A percentile compares a stretch with the other conserved stretches of the same genome.
Evolutionary conservation across 2,113 vertebrate species (phyloP).

Genomic region (Brachypteracias leptosomus): DNA sequence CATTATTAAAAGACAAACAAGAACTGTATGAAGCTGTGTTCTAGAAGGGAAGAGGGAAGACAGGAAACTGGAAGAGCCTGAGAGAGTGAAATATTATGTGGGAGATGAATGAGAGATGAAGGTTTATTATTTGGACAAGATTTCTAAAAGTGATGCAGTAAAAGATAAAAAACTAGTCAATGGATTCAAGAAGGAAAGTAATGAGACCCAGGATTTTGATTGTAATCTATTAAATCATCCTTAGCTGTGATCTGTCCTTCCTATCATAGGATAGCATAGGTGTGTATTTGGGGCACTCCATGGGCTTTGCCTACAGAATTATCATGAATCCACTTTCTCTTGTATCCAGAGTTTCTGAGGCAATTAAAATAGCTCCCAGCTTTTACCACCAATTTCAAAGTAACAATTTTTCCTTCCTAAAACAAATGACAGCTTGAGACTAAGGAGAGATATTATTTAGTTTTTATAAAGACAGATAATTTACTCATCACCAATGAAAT

Average conservation of each 20-base stretch:
- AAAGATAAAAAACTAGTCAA: neutral
- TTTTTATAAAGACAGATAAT: neutral
- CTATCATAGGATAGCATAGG: neutral
- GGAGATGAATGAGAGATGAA: neutral
- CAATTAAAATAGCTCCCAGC: neutral
- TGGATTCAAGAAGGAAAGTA: neutral
- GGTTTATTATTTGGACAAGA: neutral
- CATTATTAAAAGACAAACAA: neutral
- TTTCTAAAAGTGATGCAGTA: neutral
- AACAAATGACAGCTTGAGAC: neutral
- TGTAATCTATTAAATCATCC: neutral
- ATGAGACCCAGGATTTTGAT: neutral
- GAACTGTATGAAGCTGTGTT: neutral
- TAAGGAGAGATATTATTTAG: neutral
- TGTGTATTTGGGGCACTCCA: neutral
- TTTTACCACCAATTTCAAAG: neutral
- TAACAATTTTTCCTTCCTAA: neutral
- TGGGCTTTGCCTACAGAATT: neutral
- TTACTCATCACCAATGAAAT: neutral
- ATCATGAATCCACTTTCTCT: neutral
- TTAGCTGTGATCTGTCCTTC: neutral
- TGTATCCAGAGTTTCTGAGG: neutral
- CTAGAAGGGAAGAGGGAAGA: neutral
- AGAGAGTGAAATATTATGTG: neutral
- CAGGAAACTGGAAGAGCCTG: neutral